Conservation (phyloP, 2,888 invertebrate genomes). For the Netelia virgata region DNA sequence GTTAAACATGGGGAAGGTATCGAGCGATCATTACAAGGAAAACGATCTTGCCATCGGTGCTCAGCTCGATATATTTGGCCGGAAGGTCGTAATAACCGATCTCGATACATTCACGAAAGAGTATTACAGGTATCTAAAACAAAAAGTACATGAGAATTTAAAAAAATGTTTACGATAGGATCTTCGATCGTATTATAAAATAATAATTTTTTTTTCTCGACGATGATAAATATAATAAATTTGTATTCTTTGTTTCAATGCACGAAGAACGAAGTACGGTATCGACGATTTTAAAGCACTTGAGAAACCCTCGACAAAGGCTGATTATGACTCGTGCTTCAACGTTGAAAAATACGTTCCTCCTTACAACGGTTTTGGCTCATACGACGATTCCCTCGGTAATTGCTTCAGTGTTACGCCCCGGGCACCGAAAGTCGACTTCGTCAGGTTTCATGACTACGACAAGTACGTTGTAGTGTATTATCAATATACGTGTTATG, state of each 20-base stretch:
- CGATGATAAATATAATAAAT: neutral
- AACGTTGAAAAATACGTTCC: constrained; percentile 85
- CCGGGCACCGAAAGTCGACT: constrained; percentile 91
- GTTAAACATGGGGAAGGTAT: constrained; percentile 86
- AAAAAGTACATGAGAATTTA: neutral
- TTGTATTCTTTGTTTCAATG: constrained; percentile 6
- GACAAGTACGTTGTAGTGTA: constrained; percentile 87
- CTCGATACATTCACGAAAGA: constrained; percentile 95
- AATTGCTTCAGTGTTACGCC: constrained; percentile 94
- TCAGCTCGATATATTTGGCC: constrained; percentile 92
- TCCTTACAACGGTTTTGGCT: constrained; percentile 96
- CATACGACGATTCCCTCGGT: constrained; percentile 95
- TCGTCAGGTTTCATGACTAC: constrained; percentile 92
- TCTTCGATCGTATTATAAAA: neutral
- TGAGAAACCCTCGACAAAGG: constrained; percentile 84
- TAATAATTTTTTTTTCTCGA: constrained; percentile 3
- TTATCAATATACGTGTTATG: neutral
- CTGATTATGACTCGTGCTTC: constrained; percentile 75
- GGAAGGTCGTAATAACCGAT: constrained; percentile 92
- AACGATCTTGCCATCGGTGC: constrained; percentile 94
- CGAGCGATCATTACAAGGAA: constrained; percentile 87
- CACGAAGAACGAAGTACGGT: constrained; percentile 79
- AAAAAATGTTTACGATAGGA: neutral
- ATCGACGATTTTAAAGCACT: constrained; percentile 89
- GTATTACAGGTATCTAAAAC: constrained; percentile 87